Base-by-base conservation (phyloP, 35 echinoderm and acorn worm genomes). In the Eucidaris tribuloides region DNA sequence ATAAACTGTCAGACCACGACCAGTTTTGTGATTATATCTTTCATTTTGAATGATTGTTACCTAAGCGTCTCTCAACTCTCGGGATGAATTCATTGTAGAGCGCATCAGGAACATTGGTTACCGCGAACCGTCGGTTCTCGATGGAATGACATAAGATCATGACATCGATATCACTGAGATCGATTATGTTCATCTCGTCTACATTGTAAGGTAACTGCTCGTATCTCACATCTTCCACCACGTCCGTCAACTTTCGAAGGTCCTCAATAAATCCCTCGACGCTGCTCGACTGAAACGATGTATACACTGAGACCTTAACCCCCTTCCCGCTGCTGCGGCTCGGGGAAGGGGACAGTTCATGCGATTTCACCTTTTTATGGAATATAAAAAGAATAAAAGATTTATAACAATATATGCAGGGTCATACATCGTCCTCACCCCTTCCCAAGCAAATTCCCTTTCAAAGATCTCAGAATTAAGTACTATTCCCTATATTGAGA, bases 61-160 rank as follows among this genome's bases (percentile, higher is more conserved):
- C 68, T n/a, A 74, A 44, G 44, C 44, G 13, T 11, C 18, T 41
- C 25, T 40, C 25, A 36, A 40, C 68, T 22, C 30, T 74, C 37
- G 34, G 68, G 24, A 74, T 11, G 34, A 74, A 74, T 15, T n/a
- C 15, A 74, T 74, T 40, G 44, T 74, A 74, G 36, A 74, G 68
- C 38, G 68, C 68, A 74, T 74, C 68, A 5, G 68, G 38, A 44
- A 74, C 68, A 22, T 74, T 44, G 41, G 68, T 74, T 1, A 74
- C n/a, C 2, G 68, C 38, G 34, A 74, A 44, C 37, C 68, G 14
- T 36, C 68, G 38, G 36, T 74, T 74, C 41, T 74, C 41, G 0
- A 74, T 74, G 37, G 68, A 74, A 74, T 74, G 68, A 74, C 68
- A 74, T 0, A 74, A 40, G 44, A 74, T 27, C 24, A 74, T 22